Evolutionary conservation across 2,888 invertebrate genomes (phyloP).

Genomic region (Gastracanthus pulcherrimus): DNA sequence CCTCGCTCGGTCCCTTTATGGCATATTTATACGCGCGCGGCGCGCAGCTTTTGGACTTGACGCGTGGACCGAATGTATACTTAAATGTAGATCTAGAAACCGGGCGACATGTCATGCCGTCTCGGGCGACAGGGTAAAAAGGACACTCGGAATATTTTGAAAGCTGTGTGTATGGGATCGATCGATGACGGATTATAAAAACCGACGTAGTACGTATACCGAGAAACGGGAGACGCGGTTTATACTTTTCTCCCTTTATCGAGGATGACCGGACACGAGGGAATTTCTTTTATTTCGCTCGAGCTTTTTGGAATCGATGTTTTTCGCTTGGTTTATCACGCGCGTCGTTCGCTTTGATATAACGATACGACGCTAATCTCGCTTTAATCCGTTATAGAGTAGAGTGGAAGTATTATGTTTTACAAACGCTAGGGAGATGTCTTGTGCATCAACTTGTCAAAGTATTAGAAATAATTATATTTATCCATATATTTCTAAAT

Average conservation of each 20-base stretch:
- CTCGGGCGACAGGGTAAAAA: conserved; percentile 4
- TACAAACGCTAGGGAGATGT: too few species aligned
- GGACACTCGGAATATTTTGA: conserved; percentile 30
- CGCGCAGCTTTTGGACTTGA: neutral
- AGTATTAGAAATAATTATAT: too few species aligned
- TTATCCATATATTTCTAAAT: too few species aligned
- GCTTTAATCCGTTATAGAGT: conserved; percentile 36
- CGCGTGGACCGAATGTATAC: too few species aligned
- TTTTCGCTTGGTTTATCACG: conserved; percentile 15
- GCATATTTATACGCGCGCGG: conserved; percentile 42
- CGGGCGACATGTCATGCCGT: conserved; percentile 45
- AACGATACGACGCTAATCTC: conserved; percentile 49
- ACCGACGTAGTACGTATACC: conserved; percentile 4
- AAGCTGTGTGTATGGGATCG: conserved; percentile 40
- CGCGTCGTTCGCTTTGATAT: conserved; percentile 40
- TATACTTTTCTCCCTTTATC: conserved; percentile 8
- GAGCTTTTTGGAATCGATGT: neutral
- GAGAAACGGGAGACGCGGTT: conserved; percentile 30
- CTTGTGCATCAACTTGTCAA: too few species aligned
- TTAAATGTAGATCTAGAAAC: conserved; percentile 7
- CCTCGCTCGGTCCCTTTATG: conserved; percentile 39
- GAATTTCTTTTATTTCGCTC: neutral
- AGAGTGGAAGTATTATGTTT: too few species aligned
- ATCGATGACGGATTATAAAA: conserved; percentile 53
- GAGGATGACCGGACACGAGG: conserved; percentile 11